A percentile compares a stretch with the other conserved stretches of the same genome.
These are phyloP conservation scores for Clivina fossor DNA, from an alignment of 2,888 invertebrate genomes.

Conservation along the genomic window DNA sequence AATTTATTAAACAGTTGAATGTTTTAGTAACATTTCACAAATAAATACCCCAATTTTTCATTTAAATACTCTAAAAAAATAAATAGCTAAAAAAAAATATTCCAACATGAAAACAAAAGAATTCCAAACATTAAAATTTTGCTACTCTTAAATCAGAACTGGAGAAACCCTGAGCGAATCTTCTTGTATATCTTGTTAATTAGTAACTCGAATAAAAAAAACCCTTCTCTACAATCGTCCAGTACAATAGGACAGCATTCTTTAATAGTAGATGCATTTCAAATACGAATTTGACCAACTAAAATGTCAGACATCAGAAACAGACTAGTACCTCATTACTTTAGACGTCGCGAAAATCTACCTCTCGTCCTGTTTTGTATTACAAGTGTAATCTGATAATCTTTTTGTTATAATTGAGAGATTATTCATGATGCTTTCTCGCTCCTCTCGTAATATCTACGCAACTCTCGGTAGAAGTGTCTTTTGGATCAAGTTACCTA, in stretches of 20 bases:
- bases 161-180: constrained; percentile 10
- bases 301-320: constrained; percentile 30
- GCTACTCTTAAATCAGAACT: too few relatives aligned
- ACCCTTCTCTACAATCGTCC: constrained; percentile 19
- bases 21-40: too few relatives aligned
- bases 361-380: constrained; percentile 25
- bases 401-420: constrained; percentile 34
- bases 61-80: too few relatives aligned
- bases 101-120: too few relatives aligned
- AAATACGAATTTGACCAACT: constrained; percentile 7
- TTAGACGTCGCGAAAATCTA: constrained; percentile 9
- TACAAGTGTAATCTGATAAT: constrained; percentile 34
- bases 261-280: neutral
- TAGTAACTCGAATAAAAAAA: constrained; percentile 33
- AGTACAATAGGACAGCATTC: neutral
- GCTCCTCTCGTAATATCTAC: constrained; percentile 24
- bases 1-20: too few relatives aligned
- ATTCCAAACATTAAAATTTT: too few relatives aligned
- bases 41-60: too few relatives aligned
- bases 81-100: too few relatives aligned
- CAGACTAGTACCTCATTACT: constrained; percentile 19
- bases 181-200: constrained; percentile 24
- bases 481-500: too few relatives aligned
- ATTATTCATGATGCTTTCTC: constrained; percentile 32
- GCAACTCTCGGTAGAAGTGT: constrained; percentile 12